Percentiles rank a stretch among this genome's conserved stretches.
phyloP scores from a whole-genome alignment of 2,113 vertebrate species.

The Phalacrocorax aristotelis region DNA sequence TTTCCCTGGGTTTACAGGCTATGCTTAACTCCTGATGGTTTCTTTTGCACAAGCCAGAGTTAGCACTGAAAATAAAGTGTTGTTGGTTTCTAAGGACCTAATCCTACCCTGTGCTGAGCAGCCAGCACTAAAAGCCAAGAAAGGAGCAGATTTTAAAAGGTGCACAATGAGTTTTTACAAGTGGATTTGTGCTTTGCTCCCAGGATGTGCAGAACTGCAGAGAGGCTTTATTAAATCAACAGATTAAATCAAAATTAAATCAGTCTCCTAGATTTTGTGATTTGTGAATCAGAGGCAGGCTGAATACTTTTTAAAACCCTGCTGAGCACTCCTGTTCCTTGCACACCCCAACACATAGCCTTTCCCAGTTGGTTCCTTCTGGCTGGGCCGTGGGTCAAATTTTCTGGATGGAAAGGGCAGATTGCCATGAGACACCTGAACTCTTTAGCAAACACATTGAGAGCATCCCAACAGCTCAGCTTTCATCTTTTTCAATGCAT shows the following conservation, averaged over 20 bases:
- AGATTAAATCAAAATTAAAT: background rate
- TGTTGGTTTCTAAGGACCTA: background rate
- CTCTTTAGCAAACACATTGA: background rate
- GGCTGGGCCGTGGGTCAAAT: background rate
- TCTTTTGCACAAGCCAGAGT: background rate
- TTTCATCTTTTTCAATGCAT: background rate
- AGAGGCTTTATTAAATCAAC: background rate
- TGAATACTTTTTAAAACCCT: background rate
- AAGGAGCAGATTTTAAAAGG: background rate
- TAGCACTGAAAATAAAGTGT: background rate
- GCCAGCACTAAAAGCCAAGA: rapidly evolving
- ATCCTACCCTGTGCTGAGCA: background rate
- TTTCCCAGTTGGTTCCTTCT: background rate
- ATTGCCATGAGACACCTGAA: background rate
- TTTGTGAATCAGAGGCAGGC: background rate
- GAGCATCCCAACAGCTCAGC: background rate
- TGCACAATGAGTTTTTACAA: background rate
- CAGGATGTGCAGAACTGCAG: background rate
- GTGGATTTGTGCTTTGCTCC: background rate
- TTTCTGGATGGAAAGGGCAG: background rate
- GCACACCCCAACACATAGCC: background rate
- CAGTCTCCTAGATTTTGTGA: background rate
- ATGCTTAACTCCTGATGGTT: background rate
- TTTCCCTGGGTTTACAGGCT: background rate
- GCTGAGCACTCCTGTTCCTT: background rate